Evolutionary conservation across 2,113 vertebrate genomes (phyloP), one percentile per base, ranked within the genome.

Genomic region (Rhinolophus sinicus): DNA sequence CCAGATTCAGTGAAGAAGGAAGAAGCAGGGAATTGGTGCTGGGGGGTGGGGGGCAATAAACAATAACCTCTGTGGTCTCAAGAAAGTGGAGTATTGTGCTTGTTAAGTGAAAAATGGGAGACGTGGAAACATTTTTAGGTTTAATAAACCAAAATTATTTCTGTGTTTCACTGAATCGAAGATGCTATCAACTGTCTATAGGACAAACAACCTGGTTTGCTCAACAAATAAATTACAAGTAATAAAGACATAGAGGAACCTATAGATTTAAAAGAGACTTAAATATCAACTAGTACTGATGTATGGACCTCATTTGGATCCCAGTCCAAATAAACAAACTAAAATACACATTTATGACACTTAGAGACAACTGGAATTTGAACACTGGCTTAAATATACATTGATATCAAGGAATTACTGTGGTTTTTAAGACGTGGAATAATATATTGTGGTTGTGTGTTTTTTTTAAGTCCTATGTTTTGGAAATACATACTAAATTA

Each of bases 141-240:
- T 90, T 75, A 28, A 86, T 52, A 62, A 88, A 75, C 50, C 65
- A 50, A 85, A 80, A 72, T 65, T 85, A 58, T 75, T 50, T 56
- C 64, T 85, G n/a, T 44, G 58, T 90, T 90, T 93, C 73, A 76
- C 5, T 35, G 35, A 89, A 28, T 80, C 26, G 19, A 95, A 96
- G 73, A 54, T 89, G 15, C 65, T 85, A 67, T 67, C 73, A 47
- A 1, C 44, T 78, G 73, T 92, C 64, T 73, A 35, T 1, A 52
- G 22, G 52, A 62, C 44, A 85, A 78, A 54, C 86, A 81, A 54
- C n/a, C 80, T 86, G 73, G 1, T 86, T 75, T 84, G 30, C 75
- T 90, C 44, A 90, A 80, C 72, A 81, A 77, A 60, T 73, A 93
- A 80, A 78, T 9, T 85, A 30, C 65, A 81, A 88, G 22, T 58